Evolutionary conservation across 2,113 vertebrate genomes (phyloP).

Genomic region (Dromiciops gliroides): DNA sequence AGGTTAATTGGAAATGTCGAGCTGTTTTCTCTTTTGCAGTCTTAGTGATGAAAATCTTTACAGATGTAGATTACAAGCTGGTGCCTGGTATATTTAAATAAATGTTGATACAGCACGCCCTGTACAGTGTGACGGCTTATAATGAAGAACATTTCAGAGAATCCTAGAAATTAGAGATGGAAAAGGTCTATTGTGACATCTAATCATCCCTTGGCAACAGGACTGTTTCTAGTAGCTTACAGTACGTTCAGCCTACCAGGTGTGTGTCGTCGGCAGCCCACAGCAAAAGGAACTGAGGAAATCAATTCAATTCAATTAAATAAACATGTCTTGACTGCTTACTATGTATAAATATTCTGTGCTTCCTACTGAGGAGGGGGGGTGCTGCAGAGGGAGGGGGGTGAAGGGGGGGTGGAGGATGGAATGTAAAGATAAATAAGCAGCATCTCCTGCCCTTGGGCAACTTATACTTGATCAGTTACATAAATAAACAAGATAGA

Average conservation of each 20-base stretch:
- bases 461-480: neutral
- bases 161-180: neutral
- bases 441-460: neutral
- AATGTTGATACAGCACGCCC: neutral
- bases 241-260: neutral
- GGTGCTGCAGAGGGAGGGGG: neutral
- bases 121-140: neutral
- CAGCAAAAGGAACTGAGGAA: neutral
- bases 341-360: neutral
- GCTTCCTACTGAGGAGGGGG: neutral
- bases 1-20: constrained; percentile 44
- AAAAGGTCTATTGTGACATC: neutral
- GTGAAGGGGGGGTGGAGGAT: too few species aligned
- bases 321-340: neutral
- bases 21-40: neutral
- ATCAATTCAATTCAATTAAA: neutral
- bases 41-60: constrained; percentile 46
- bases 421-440: neutral
- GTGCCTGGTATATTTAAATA: constrained; percentile 38
- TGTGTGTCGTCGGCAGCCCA: neutral
- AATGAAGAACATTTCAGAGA: constrained; percentile 20
- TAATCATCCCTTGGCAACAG: neutral
- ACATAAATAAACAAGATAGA: neutral
- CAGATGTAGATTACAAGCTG: neutral
- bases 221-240: neutral